Conservation (phyloP, 2,888 invertebrate species). For the Perizoma flavofasciatum region DNA sequence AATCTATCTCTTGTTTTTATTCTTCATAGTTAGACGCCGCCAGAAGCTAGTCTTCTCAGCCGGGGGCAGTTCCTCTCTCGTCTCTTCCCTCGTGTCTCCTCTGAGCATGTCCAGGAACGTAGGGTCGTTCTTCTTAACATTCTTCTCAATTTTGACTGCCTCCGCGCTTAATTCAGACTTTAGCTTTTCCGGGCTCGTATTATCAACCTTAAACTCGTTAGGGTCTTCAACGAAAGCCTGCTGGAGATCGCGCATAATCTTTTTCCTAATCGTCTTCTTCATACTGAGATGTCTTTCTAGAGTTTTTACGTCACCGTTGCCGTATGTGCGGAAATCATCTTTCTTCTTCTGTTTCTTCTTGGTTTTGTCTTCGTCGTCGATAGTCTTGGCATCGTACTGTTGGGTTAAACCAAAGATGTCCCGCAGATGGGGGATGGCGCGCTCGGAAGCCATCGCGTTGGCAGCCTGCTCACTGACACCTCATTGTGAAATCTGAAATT, state of each 20-base stretch:
- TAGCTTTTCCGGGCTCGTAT: constrained; percentile 87
- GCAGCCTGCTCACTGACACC: constrained; percentile 65
- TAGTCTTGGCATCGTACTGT: constrained; percentile 76
- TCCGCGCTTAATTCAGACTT: constrained; percentile 87
- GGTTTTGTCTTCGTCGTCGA: constrained; percentile 79
- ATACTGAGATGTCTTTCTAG: constrained; percentile 92
- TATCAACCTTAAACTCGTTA: constrained; percentile 88
- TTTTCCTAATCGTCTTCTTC: constrained; percentile 94
- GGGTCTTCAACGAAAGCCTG: constrained; percentile 89
- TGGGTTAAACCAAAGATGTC: constrained; percentile 88
- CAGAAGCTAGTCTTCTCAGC: constrained; percentile 86
- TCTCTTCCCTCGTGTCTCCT: constrained; percentile 81
- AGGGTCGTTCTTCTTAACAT: constrained; percentile 81
- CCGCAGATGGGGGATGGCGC: constrained; percentile 90
- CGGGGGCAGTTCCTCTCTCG: constrained; percentile 74
- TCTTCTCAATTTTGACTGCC: constrained; percentile 85
- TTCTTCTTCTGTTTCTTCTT: constrained; percentile 86
- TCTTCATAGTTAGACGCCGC: constrained; percentile 88
- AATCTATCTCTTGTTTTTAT: constrained; percentile 86
- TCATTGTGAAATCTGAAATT: constrained; percentile 75
- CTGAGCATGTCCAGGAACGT: constrained; percentile 88
- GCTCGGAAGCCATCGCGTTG: constrained; percentile 86
- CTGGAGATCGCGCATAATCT: constrained; percentile 92
- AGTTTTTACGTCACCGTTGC: constrained; percentile 88
- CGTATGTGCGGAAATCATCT: constrained; percentile 87